Evolutionary conservation across 2,113 vertebrate genomes (phyloP).

Genomic region (Hoplias malabaricus): DNA sequence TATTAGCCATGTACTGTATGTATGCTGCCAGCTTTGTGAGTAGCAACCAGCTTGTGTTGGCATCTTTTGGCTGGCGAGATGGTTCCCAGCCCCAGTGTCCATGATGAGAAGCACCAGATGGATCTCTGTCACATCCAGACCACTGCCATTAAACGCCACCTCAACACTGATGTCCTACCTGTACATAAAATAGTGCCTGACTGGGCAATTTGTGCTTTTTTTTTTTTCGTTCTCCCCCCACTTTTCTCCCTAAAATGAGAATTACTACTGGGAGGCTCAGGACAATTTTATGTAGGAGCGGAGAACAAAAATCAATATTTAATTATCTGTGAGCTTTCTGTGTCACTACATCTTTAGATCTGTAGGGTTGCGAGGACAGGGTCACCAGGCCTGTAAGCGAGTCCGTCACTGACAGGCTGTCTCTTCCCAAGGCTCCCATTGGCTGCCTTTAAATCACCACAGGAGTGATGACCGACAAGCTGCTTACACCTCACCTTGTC

Average conservation of each 20-base stretch:
- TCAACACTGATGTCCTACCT: conserved; percentile 52
- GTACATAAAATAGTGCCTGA: conserved; percentile 51
- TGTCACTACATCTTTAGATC: conserved; percentile 98
- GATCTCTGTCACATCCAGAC: conserved; percentile 3
- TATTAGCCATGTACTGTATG: neutral
- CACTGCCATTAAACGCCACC: conserved; percentile 12
- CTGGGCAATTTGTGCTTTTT: conserved; percentile 47
- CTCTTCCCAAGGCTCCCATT: conserved; percentile 51
- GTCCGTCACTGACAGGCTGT: conserved; percentile 52
- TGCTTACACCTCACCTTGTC: conserved; percentile 35
- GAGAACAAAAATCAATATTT: conserved; percentile 99
- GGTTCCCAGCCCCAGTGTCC: conserved; percentile 27
- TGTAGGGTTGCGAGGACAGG: conserved; percentile 73
- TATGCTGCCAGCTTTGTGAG: conserved; percentile 22
- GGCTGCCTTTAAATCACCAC: conserved; percentile 49
- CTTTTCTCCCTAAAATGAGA: conserved; percentile 76
- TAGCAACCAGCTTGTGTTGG: conserved; percentile 19
- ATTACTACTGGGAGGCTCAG: conserved; percentile 97
- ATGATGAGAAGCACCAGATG: conserved; percentile 7
- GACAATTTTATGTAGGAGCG: conserved; percentile 99
- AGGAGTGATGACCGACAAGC: conserved; percentile 50
- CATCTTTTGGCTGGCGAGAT: conserved; percentile 22
- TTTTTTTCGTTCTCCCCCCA: neutral
- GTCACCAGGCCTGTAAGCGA: conserved; percentile 53
- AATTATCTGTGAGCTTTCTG: conserved; percentile 99